phyloP scores from a whole-genome alignment of 1,140 invertebrate genomes.

The Portunus trituberculatus region DNA sequence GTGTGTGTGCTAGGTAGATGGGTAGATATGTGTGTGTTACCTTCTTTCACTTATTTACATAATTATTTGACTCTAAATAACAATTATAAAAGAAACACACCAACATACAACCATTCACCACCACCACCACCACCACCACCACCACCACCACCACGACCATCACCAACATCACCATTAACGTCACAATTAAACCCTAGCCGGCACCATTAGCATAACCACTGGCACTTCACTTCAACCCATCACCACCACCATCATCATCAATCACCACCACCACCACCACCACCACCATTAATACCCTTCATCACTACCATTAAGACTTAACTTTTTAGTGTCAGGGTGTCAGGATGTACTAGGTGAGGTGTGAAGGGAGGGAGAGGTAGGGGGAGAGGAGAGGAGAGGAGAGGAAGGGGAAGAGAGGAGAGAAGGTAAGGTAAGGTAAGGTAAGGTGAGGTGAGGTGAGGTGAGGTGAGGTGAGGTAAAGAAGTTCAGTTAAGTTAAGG shows the following conservation, averaged over 20 bases:
- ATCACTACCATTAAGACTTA: constrained; percentile 13
- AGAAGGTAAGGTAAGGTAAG: too few relatives aligned
- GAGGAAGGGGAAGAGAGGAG: too few relatives aligned
- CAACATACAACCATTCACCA: not conserved
- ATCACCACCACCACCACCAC: constrained; percentile 1
- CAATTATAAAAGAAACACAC: not conserved
- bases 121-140: constrained; percentile 11
- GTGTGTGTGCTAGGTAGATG: too few relatives aligned
- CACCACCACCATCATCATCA: constrained; percentile 31
- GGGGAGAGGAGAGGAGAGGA: not conserved
- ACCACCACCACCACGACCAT: not conserved
- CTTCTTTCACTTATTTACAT: too few relatives aligned
- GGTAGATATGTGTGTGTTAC: too few relatives aligned
- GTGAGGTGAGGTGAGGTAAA: too few relatives aligned
- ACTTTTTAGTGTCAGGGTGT: not conserved
- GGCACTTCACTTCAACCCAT: not conserved
- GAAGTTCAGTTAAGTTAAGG: too few relatives aligned
- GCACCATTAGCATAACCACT: not conserved
- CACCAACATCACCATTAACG: not conserved
- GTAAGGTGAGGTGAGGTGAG: too few relatives aligned
- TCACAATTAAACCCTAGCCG: not conserved
- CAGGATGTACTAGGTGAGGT: not conserved
- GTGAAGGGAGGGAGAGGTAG: not conserved
- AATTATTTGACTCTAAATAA: not conserved
- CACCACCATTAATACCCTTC: constrained; percentile 21